phyloP scores from a whole-genome alignment of 2,888 invertebrate species.

The Tenthredo livida region DNA sequence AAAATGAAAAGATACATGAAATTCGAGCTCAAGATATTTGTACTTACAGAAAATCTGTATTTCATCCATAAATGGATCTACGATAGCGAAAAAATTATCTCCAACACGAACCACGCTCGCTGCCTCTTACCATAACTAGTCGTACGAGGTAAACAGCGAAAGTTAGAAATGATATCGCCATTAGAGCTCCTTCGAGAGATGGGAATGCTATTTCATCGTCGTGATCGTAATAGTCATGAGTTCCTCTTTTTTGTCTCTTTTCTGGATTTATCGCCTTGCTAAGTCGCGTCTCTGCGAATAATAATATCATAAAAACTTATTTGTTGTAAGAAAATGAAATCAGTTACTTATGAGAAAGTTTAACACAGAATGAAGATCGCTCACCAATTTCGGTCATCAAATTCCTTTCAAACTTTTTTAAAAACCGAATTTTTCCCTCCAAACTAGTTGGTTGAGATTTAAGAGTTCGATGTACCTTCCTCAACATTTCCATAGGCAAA shows the following conservation, averaged over 20 bases:
- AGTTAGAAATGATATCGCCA: slow-evolving; percentile 91
- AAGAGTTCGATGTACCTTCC: slow-evolving; percentile 71
- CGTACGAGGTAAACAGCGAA: slow-evolving; percentile 92
- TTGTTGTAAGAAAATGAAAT: slow-evolving; percentile 50
- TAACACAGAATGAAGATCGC: slow-evolving; percentile 62
- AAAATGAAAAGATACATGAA: background rate
- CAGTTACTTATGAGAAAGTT: background rate
- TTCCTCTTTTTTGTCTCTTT: slow-evolving; percentile 62
- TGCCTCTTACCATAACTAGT: slow-evolving; percentile 85
- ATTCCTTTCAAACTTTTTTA: slow-evolving; percentile 81
- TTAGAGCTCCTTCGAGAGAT: slow-evolving; percentile 88
- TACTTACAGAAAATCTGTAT: background rate
- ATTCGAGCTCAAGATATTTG: background rate
- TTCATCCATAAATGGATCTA: background rate
- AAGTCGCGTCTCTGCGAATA: slow-evolving; percentile 68
- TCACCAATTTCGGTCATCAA: slow-evolving; percentile 85
- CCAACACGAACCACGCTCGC: background rate
- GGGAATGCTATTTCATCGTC: slow-evolving; percentile 87
- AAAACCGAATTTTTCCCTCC: slow-evolving; percentile 81
- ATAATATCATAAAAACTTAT: slow-evolving; percentile 32
- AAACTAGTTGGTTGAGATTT: slow-evolving; percentile 68
- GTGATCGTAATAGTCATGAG: slow-evolving; percentile 71
- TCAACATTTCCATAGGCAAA: slow-evolving; percentile 72
- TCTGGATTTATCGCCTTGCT: slow-evolving; percentile 61
- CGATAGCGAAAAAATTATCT: background rate